Base-by-base conservation (phyloP, 1,140 invertebrate genomes). In the Cydia splendana region DNA sequence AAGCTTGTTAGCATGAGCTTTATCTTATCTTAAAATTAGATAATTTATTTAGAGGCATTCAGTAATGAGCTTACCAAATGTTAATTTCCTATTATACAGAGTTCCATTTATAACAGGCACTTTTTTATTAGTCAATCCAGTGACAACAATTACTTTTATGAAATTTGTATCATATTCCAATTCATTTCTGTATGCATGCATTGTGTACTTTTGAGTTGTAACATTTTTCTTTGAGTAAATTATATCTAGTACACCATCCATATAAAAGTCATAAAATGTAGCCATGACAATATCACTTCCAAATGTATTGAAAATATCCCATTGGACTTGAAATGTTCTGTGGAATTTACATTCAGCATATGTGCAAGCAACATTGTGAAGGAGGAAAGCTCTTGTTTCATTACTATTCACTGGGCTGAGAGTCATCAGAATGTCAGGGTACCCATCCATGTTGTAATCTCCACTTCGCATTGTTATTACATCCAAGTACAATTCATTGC, bases 391-490 rank as follows among this genome's bases (percentile, higher is more conserved):
- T 84, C 94, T 94, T 2, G 94, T 93, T 71, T 94, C 93, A 79
- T 93, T 91, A 12, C 91, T 87, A 24, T 91, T 91, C n/a, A 93
- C 91, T 15, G 93, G 93, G 57, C 89, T 82, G 0, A 99, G 85
- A 0, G 97, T 97, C 51, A 96, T 96, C 10, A 99, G 87, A 57
- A 99, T 94, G 94, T 99, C 98, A 9, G 98, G 98, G 94, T 97
- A 99, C 0, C 98, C 98, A 93, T 99, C 98, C 95, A 99, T 96
- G 88, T 99, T 98, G 81, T 97, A 98, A 91, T 99, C 98, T 1
- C 98, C 98, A 81, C 96, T 96, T 69, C 98, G 94, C 57, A 98
- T 93, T 2, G 97, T 97, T 20, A 98, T 97, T 0, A 96, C 95
- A 78, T 97, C 95, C 0, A 94, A 93, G 82, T 97, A 96, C 74